Evolutionary conservation across 2,797 vertebrate species (phyloP).

Genomic region (Lophura swinhoii): DNA sequence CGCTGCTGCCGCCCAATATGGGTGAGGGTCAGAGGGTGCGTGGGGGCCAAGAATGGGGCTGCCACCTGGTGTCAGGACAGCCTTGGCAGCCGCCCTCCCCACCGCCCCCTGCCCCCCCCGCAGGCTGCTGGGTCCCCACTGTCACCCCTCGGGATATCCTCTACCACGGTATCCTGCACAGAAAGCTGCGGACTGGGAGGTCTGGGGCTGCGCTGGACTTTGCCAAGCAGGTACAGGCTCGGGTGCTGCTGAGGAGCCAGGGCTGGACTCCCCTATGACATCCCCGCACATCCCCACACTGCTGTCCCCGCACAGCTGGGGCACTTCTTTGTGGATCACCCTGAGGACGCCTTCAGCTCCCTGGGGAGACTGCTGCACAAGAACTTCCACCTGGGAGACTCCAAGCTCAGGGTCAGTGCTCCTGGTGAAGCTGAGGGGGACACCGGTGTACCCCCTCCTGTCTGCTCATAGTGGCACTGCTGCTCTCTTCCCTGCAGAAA

Average conservation of each 20-base stretch:
- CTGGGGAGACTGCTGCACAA: constrained; percentile 78
- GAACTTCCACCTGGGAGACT: constrained; percentile 74
- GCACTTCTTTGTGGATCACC: constrained; percentile 78
- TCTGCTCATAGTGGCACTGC: not conserved
- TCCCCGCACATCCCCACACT: rapidly evolving
- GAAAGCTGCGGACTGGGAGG: not conserved
- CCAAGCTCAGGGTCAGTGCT: constrained; percentile 47
- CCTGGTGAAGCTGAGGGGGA: rapidly evolving
- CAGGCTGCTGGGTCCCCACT: not conserved
- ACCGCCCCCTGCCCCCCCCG: not conserved
- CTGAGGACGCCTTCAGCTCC: constrained; percentile 76
- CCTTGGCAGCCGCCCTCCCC: too few species aligned
- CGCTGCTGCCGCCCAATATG: not conserved
- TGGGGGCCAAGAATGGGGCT: not conserved
- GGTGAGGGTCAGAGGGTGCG: not conserved
- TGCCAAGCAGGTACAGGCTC: not conserved
- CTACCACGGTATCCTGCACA: not conserved
- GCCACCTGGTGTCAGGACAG: not conserved
- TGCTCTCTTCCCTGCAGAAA: constrained; percentile 23
- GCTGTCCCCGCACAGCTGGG: constrained; percentile 51
- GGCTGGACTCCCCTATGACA: rapidly evolving
- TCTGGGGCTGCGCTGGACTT: not conserved
- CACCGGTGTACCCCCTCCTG: rapidly evolving
- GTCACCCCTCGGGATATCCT: not conserved
- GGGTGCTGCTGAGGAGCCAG: rapidly evolving